Conservation (phyloP, 2,113 vertebrate species). For the Riparia riparia region DNA sequence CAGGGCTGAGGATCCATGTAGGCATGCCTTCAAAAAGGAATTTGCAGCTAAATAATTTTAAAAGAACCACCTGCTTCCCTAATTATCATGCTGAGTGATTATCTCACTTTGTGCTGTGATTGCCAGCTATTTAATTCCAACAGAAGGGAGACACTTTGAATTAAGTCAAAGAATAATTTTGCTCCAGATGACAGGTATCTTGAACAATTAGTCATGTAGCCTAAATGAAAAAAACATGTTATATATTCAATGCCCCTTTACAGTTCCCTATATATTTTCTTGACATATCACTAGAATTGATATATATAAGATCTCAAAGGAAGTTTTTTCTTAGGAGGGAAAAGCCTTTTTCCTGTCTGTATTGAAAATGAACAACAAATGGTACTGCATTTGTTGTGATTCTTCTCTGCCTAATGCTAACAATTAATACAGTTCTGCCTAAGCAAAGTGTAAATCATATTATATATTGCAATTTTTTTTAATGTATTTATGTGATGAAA, state of each 20-base stretch:
- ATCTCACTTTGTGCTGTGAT: not conserved
- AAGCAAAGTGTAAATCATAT: not conserved
- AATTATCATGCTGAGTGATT: not conserved
- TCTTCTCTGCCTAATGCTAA: not conserved
- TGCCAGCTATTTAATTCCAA: not conserved
- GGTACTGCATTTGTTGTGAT: not conserved
- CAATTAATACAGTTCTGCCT: not conserved
- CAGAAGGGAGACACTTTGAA: not conserved
- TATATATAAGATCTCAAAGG: not conserved
- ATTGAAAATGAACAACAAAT: not conserved
- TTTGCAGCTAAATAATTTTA: not conserved
- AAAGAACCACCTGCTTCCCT: not conserved
- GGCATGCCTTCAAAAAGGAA: not conserved
- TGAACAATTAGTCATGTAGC: not conserved
- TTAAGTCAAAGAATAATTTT: constrained; percentile 1
- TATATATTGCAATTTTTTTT: not conserved
- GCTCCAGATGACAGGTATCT: not conserved
- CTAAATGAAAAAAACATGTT: not conserved
- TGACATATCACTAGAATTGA: not conserved
- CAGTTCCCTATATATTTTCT: not conserved
- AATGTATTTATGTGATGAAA: not conserved
- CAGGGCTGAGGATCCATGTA: not conserved
- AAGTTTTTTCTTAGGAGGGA: not conserved
- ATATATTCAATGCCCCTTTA: not conserved
- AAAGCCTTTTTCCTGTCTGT: not conserved